phyloP scores from a whole-genome alignment of 2,888 invertebrate genomes.

The Catocala nupta region DNA sequence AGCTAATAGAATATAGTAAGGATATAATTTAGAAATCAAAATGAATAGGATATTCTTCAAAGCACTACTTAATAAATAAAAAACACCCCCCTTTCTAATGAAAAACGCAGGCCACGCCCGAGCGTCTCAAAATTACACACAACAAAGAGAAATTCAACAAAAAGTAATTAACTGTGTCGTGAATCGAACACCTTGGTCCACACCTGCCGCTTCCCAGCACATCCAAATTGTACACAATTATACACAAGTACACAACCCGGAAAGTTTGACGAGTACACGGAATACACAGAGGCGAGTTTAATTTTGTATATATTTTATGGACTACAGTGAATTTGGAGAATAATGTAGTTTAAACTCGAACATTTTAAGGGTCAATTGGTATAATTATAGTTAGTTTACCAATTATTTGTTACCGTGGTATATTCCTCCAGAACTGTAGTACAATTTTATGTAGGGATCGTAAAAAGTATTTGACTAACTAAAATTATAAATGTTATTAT shows the following conservation, averaged over 20 bases:
- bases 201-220: slow-evolving; percentile 52
- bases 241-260: slow-evolving; percentile 39
- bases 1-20: too few species aligned
- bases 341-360: slow-evolving; percentile 7
- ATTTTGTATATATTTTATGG: slow-evolving; percentile 44
- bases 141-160: slow-evolving; percentile 46
- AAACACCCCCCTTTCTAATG: background rate
- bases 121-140: slow-evolving; percentile 29
- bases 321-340: slow-evolving; percentile 1
- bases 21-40: too few species aligned
- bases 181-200: slow-evolving; percentile 49
- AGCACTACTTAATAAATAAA: background rate
- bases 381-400: too few species aligned
- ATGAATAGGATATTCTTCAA: background rate
- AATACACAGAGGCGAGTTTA: slow-evolving; percentile 31
- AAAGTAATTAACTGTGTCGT: slow-evolving; percentile 53
- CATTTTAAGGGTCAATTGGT: background rate
- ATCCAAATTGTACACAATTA: slow-evolving; percentile 44
- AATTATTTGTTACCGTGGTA: too few species aligned
- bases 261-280: slow-evolving; percentile 45
- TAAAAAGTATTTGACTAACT: too few species aligned
- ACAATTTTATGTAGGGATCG: too few species aligned
- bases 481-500: too few species aligned
- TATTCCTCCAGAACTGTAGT: too few species aligned
- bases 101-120: slow-evolving; percentile 6